Evolutionary conservation across 2,113 vertebrate genomes (phyloP).

Genomic region (Corvus moneduloides): DNA sequence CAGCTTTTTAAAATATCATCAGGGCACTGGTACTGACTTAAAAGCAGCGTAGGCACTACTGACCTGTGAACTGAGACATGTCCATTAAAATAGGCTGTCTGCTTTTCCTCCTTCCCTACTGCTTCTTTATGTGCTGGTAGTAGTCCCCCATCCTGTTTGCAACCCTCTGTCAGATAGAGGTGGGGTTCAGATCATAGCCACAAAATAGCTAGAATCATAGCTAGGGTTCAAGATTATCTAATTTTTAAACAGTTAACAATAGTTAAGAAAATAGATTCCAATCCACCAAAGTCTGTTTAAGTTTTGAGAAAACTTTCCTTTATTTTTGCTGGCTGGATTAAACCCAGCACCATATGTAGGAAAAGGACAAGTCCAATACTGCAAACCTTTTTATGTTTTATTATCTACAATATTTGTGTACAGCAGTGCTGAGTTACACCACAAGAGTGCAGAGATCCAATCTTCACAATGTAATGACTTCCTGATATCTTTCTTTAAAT

Average conservation of each 20-base stretch:
- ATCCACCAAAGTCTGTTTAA: not conserved
- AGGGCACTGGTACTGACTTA: not conserved
- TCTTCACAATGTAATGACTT: constrained; percentile 85
- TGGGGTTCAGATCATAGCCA: not conserved
- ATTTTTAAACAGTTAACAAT: not conserved
- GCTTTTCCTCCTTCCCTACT: not conserved
- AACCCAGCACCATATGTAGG: not conserved
- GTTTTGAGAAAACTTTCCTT: not conserved
- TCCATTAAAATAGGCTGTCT: not conserved
- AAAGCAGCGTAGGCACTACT: not conserved
- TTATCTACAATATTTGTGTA: constrained; percentile 79
- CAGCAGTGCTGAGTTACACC: constrained; percentile 79
- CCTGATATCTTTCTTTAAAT: constrained; percentile 85
- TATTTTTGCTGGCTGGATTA: not conserved
- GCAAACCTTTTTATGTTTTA: constrained; percentile 65
- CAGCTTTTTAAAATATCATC: not conserved
- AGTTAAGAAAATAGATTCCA: not conserved
- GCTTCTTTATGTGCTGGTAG: not conserved
- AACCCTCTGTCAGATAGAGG: not conserved
- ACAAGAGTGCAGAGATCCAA: constrained; percentile 76
- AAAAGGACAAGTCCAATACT: not conserved
- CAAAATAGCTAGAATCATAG: not conserved
- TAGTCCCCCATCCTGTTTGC: not conserved
- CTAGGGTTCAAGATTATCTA: not conserved
- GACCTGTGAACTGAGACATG: not conserved